These are phyloP conservation scores for Aethes cnicana DNA, from an alignment of 2,888 invertebrate species.

Conservation along the genomic window DNA sequence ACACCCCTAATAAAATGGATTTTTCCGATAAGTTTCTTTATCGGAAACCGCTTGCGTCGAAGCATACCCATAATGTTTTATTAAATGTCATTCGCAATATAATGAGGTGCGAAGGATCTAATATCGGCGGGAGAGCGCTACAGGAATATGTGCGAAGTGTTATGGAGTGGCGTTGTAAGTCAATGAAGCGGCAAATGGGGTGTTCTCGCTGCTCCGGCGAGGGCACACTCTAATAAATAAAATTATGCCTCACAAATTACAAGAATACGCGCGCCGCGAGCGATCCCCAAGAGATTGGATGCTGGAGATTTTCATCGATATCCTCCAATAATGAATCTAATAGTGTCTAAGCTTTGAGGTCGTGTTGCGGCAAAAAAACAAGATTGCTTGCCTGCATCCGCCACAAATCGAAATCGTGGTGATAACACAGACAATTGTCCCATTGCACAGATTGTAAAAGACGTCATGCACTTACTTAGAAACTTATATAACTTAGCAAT, in stretches of 20 bases:
- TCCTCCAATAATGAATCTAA: slow-evolving; percentile 74
- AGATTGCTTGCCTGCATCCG: slow-evolving; percentile 40
- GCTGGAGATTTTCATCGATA: slow-evolving; percentile 75
- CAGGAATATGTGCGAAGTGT: slow-evolving; percentile 82
- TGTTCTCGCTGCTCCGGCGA: slow-evolving; percentile 70
- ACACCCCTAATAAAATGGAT: slow-evolving; percentile 10
- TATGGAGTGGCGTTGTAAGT: slow-evolving; percentile 82
- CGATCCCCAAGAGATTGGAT: slow-evolving; percentile 77
- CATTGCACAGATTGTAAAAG: slow-evolving; percentile 37
- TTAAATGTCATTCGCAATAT: slow-evolving; percentile 81
- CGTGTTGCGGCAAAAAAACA: slow-evolving; percentile 52
- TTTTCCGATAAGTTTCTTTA: slow-evolving; percentile 42
- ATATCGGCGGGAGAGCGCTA: slow-evolving; percentile 71
- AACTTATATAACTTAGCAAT: no score
- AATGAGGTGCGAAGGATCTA: slow-evolving; percentile 79
- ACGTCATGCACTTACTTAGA: no score
- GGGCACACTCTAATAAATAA: slow-evolving; percentile 81
- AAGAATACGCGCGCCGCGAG: slow-evolving; percentile 74
- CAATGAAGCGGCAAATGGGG: slow-evolving; percentile 82
- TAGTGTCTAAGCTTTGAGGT: slow-evolving; percentile 69
- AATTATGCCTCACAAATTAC: slow-evolving; percentile 82
- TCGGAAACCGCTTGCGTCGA: slow-evolving; percentile 67
- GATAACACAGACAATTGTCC: slow-evolving; percentile 38
- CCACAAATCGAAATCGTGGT: slow-evolving; percentile 35
- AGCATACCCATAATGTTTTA: slow-evolving; percentile 76